Conservation (phyloP, 2,113 vertebrate species). For the Ellobius talpinus region DNA sequence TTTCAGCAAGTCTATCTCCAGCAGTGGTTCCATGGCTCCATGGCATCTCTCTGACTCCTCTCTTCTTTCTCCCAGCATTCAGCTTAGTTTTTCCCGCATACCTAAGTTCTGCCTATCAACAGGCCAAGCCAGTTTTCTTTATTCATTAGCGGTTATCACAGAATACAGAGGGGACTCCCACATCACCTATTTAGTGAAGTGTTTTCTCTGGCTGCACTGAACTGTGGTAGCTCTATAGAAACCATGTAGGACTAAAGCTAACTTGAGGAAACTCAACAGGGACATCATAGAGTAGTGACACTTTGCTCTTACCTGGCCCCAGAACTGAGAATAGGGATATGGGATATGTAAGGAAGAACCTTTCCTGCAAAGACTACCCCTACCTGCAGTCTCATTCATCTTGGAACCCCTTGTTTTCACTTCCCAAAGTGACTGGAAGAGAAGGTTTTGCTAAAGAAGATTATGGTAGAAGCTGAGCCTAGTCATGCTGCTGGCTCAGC, state of each 20-base stretch:
- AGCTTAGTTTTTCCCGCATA: too few relatives aligned
- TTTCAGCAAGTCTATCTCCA: too few relatives aligned
- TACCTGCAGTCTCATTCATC: not conserved
- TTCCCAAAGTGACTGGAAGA: not conserved
- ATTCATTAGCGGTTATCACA: too few relatives aligned
- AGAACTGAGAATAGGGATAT: not conserved
- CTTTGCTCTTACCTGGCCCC: not conserved
- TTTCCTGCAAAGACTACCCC: not conserved
- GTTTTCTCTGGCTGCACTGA: not conserved
- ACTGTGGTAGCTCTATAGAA: not conserved
- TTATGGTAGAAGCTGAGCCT: too few relatives aligned
- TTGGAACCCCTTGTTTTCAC: not conserved
- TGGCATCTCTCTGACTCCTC: too few relatives aligned
- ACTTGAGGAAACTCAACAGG: not conserved
- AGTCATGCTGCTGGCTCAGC: not conserved
- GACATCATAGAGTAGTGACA: not conserved
- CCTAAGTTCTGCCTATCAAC: too few relatives aligned
- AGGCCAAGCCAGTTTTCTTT: too few relatives aligned
- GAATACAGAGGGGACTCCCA: too few relatives aligned
- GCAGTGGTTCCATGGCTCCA: too few relatives aligned
- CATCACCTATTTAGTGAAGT: not conserved
- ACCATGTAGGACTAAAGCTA: not conserved
- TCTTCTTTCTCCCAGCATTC: too few relatives aligned
- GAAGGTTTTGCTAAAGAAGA: not conserved
- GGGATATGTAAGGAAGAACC: not conserved